phyloP scores from a whole-genome alignment of 2,113 vertebrate species.

The Daubentonia madagascariensis region DNA sequence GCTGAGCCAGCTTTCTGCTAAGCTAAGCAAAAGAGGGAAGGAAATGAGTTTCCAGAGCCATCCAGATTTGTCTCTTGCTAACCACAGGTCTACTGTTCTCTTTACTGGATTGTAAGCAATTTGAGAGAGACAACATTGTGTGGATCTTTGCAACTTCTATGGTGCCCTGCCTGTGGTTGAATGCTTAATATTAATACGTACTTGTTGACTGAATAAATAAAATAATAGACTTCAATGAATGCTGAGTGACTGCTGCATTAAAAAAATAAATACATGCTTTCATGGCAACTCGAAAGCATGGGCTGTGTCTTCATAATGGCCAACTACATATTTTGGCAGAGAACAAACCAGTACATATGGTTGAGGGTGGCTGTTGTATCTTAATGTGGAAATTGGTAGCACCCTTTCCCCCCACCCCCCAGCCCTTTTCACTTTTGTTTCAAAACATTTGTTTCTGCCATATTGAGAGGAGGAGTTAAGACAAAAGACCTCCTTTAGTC shows the following conservation, averaged over 20 bases:
- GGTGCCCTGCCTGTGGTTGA: background rate
- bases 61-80: background rate
- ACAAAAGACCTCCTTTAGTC: background rate
- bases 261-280: background rate
- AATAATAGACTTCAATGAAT: background rate
- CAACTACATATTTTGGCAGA: slow-evolving; percentile 21
- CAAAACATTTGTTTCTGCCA: slow-evolving; percentile 28
- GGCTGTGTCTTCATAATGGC: background rate
- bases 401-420: background rate
- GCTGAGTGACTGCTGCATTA: background rate
- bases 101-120: background rate
- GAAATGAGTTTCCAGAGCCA: background rate
- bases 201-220: slow-evolving; percentile 1
- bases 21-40: background rate
- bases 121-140: background rate
- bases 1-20: slow-evolving; percentile 38
- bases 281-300: background rate
- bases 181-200: slow-evolving; percentile 18
- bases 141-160: background rate
- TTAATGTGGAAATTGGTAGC: background rate
- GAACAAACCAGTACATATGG: background rate
- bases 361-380: slow-evolving; percentile 9
- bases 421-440: slow-evolving; percentile 50
- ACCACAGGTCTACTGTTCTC: background rate
- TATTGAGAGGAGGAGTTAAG: slow-evolving; percentile 28